Conservation (phyloP, 1,140 invertebrate genomes). For the Diprion similis region DNA sequence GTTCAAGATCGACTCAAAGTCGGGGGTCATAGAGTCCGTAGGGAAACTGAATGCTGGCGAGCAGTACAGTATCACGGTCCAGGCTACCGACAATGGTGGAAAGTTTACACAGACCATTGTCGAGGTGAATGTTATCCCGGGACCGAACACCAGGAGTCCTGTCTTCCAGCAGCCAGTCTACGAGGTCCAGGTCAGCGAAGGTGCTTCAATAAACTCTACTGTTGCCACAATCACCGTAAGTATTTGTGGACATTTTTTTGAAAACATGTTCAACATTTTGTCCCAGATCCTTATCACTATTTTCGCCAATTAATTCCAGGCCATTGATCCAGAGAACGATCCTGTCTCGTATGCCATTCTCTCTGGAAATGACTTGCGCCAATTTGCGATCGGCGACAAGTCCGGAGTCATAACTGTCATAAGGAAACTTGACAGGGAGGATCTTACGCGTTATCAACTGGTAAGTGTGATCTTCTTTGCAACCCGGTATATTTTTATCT, state of each 20-base stretch:
- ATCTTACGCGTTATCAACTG: slow-evolving; percentile 83
- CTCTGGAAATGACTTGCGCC: slow-evolving; percentile 83
- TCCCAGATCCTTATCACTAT: slow-evolving; percentile 10
- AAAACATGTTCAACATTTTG: slow-evolving; percentile 5
- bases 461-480: slow-evolving; percentile 61
- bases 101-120: slow-evolving; percentile 82
- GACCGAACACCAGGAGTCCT: slow-evolving; percentile 85
- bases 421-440: slow-evolving; percentile 84
- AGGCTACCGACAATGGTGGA: slow-evolving; percentile 76
- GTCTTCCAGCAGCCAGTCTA: slow-evolving; percentile 81
- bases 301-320: slow-evolving; percentile 61
- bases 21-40: slow-evolving; percentile 77
- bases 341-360: slow-evolving; percentile 84
- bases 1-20: slow-evolving; percentile 83
- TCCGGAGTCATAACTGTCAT: slow-evolving; percentile 85
- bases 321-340: slow-evolving; percentile 88
- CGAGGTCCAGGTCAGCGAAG: slow-evolving; percentile 87
- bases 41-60: slow-evolving; percentile 84
- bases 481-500: not conserved
- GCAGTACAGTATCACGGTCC: slow-evolving; percentile 86
- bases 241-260: slow-evolving; percentile 21
- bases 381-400: slow-evolving; percentile 84
- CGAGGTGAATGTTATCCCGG: slow-evolving; percentile 80
- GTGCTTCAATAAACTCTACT: slow-evolving; percentile 84
- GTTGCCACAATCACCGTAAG: slow-evolving; percentile 73